Conservation (phyloP, 2,113 vertebrate species). For the Papio anubis region DNA sequence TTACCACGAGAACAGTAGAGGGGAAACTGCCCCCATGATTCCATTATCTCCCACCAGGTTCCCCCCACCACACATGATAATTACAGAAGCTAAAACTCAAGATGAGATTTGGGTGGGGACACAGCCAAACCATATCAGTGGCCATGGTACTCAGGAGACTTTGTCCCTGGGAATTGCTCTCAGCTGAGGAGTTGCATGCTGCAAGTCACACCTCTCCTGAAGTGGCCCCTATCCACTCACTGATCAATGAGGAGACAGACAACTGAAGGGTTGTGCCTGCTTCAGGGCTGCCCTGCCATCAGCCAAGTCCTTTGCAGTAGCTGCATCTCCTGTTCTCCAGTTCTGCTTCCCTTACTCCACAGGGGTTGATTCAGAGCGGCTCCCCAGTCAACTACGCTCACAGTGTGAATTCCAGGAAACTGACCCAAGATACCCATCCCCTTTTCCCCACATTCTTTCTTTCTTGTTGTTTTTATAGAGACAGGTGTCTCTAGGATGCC, state of each 20-base stretch:
- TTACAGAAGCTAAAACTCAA: too few relatives aligned
- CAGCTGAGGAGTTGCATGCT: background rate
- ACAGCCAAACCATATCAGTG: too few relatives aligned
- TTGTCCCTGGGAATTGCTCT: background rate
- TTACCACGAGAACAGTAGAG: too few relatives aligned
- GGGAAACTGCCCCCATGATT: too few relatives aligned
- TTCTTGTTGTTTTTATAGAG: too few relatives aligned
- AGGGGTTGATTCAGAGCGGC: background rate
- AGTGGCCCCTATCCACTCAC: background rate
- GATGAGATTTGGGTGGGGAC: too few relatives aligned
- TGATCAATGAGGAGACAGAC: background rate
- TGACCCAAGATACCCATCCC: background rate
- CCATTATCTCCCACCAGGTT: too few relatives aligned
- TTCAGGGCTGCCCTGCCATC: background rate
- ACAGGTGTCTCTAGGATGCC: too few relatives aligned
- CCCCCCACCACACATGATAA: too few relatives aligned
- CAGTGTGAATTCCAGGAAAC: slow-evolving; percentile 31
- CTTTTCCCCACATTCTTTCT: background rate
- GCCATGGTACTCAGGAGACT: background rate
- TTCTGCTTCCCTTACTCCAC: background rate
- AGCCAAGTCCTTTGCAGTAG: too few relatives aligned
- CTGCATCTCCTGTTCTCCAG: background rate
- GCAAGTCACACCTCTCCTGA: background rate
- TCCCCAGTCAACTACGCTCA: background rate
- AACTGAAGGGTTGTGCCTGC: background rate